Evolutionary conservation across 2,888 invertebrate species (phyloP), one percentile per base, ranked within the genome.

Genomic region (Nomada ruficornis): DNA sequence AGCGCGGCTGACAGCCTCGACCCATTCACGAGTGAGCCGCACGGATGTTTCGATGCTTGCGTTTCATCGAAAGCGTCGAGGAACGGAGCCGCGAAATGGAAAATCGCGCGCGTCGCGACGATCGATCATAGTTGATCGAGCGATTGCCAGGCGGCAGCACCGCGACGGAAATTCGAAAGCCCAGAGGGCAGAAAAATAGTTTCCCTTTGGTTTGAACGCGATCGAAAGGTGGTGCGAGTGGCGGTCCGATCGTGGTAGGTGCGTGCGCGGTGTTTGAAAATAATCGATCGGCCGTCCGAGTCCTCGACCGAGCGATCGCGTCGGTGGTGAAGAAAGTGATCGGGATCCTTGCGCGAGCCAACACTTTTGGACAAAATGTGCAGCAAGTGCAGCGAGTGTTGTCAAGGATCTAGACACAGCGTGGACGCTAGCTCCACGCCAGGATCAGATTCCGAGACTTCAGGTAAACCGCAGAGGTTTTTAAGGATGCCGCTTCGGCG

Each of bases 371-470:
- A 76, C 82, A 91, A 82, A 85, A 94, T 94, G 94, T 94, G 94
- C 92, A 94, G 94, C 90, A 94, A 94, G 91, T 94, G 94, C 91
- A 94, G 94, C 87, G 94, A 94, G 89, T 94, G 94, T 89, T 94
- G 94, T 86, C 94, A 94, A 85, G 93, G 93, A 83, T 93, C 92
- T 78, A 92, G 92, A 82, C 92, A 94, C 84, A 93, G 92, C 79
- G 91, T 91, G 83, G 91, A 93, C 77, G 91, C 91, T 73, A 93
- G 91, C 86, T 93, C 90, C 80, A 92, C 91, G 57, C 91, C 92
- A 68, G 93, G 91, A 87, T 91, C 91, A 64, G 92, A 93, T 90
- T 93, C 93, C 78, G 93, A 93, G 77, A 83, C 89, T 79, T 93
- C 93, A 93, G 93, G 93, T 94, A 93, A 47, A 11, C 47, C 13